Conservation (phyloP, 2,888 invertebrate species). For the Drosophila prolongata region DNA sequence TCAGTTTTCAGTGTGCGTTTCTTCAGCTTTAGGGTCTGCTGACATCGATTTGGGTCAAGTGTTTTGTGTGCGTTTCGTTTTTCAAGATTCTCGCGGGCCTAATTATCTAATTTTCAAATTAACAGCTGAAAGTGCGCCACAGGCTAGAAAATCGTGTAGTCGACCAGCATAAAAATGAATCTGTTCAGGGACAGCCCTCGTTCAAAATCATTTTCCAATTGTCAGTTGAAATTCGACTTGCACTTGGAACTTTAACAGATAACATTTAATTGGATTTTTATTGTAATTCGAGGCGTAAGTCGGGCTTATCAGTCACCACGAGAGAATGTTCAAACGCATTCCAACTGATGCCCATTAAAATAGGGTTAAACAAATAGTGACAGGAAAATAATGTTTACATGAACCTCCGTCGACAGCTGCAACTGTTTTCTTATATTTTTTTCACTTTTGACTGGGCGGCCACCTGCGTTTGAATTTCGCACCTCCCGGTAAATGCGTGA, state of each 20-base stretch:
- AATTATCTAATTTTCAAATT: slow-evolving; percentile 75
- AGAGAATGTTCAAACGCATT: slow-evolving; percentile 9
- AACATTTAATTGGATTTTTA: slow-evolving; percentile 73
- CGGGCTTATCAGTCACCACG: slow-evolving; percentile 50
- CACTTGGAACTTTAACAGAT: slow-evolving; percentile 54
- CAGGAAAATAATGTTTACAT: slow-evolving; percentile 31
- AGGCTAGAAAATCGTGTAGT: slow-evolving; percentile 25
- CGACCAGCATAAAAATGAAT: slow-evolving; percentile 2
- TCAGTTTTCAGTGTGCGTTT: neutral
- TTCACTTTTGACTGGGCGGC: slow-evolving; percentile 13
- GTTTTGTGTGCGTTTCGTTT: slow-evolving; percentile 46
- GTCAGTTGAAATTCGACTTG: slow-evolving; percentile 44
- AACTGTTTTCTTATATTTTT: slow-evolving; percentile 6
- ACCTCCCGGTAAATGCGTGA: slow-evolving; percentile 56
- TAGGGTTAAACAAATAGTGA: slow-evolving; percentile 12
- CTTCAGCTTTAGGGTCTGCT: neutral
- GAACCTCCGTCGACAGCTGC: slow-evolving; percentile 30
- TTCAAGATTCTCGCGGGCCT: slow-evolving; percentile 45
- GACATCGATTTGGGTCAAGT: slow-evolving; percentile 48
- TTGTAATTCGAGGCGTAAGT: slow-evolving; percentile 60
- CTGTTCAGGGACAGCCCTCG: slow-evolving; percentile 9
- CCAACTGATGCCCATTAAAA: slow-evolving; percentile 9
- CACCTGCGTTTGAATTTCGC: slow-evolving; percentile 60
- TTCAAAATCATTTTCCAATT: slow-evolving; percentile 27
- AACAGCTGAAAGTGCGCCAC: slow-evolving; percentile 64